Percentiles rank a stretch among this genome's conserved stretches.
phyloP scores from a whole-genome alignment of 2,797 vertebrate species.

The Enteromius viviparus region DNA sequence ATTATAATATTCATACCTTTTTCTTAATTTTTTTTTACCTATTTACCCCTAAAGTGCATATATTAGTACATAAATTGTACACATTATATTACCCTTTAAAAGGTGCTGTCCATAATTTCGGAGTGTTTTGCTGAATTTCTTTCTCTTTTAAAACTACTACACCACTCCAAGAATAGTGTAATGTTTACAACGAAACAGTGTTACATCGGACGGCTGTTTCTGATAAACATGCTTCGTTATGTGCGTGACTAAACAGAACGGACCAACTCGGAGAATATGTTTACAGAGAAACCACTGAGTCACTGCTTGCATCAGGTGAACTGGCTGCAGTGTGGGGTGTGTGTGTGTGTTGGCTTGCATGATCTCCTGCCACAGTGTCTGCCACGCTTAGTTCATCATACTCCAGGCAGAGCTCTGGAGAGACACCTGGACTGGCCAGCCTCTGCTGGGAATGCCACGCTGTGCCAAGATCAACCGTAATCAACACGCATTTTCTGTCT shows the following conservation, averaged over 20 bases:
- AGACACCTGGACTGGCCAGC: conserved; percentile 67
- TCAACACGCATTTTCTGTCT: conserved; percentile 79
- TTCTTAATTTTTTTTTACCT: neutral
- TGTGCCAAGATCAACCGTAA: conserved; percentile 75
- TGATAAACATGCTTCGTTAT: neutral
- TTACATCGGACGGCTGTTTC: neutral
- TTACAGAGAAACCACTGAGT: conserved; percentile 23
- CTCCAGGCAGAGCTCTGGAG: conserved; percentile 62
- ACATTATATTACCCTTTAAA: neutral
- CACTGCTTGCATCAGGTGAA: conserved; percentile 23
- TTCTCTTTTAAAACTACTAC: neutral
- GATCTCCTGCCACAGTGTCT: conserved; percentile 39
- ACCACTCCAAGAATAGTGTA: neutral
- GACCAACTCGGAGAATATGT: conserved; percentile 22
- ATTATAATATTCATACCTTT: neutral
- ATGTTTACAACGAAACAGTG: neutral
- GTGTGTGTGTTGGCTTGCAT: conserved; percentile 36
- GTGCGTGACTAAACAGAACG: neutral
- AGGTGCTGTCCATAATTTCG: neutral
- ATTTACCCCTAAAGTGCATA: neutral
- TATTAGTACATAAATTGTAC: neutral
- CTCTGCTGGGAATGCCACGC: conserved; percentile 70
- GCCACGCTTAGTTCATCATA: conserved; percentile 45
- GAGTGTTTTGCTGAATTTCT: neutral
- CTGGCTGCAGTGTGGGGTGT: conserved; percentile 22